Evolutionary conservation across 1,140 invertebrate species (phyloP), one percentile per base, ranked within the genome.

Genomic region (Calliphora vicina): DNA sequence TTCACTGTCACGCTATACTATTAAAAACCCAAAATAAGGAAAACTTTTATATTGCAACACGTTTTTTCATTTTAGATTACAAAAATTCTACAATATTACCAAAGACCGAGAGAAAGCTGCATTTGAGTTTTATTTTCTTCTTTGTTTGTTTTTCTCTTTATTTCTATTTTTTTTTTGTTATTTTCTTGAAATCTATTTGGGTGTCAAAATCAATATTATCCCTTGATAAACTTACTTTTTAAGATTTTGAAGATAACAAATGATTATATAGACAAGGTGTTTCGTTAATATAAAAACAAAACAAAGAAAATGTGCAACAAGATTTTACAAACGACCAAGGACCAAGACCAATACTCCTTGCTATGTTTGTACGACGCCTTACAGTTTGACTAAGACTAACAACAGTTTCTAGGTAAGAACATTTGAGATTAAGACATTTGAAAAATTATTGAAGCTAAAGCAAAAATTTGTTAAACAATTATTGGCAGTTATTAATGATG

Each of bases 191-290:
- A 15, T 4, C 26, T 12, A 73, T 26, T n/a, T 23, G 6, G 74
- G 74, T 78, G 74, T 78, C 74, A 78, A 78, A 78, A 78, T 78
- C 74, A 78, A 78, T 78, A 78, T 78, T 78, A 78, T 43, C 74
- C 74, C n/a, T 78, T 78, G 74, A 43, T 78, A 78, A 78, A 78
- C 35, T 78, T 78, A 23, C 74, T 43, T 43, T 78, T 78, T 25
- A 78, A 78, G 74, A 78, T 78, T 78, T 78, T 78, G 74, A 78
- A 78, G 74, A 78, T 78, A 78, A 78, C 74, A 78, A 78, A 78
- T 78, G 74, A 78, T 45, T 78, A 20, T n/a, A 67, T 67, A 67
- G 61, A 57, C 20, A 67, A 67, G 61, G 61, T 67, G 61, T 67
- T 67, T 20, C 20, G 20, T 67, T 67, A 13, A 57, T 15, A 57